phyloP scores from a whole-genome alignment of 2,888 invertebrate species.

The Strigamia crassipes region DNA sequence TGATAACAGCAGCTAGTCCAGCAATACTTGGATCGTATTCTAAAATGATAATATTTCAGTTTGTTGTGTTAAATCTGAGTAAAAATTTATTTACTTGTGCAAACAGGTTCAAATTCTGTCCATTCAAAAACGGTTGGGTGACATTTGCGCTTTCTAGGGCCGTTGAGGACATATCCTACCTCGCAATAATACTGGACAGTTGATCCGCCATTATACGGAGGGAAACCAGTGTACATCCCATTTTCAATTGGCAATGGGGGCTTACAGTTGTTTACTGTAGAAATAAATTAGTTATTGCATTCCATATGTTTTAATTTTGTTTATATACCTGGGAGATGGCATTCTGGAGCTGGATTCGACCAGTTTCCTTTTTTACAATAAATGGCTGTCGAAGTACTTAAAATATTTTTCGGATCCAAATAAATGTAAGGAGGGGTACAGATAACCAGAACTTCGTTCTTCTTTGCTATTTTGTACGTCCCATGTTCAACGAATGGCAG shows the following conservation, averaged over 20 bases:
- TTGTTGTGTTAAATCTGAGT: background rate
- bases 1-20: background rate
- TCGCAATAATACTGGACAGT: background rate
- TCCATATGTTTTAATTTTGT: background rate
- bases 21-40: constrained; percentile 20
- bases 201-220: background rate
- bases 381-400: background rate
- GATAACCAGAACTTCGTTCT: background rate
- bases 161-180: background rate
- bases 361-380: constrained; percentile 6
- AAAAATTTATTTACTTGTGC: background rate
- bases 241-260: background rate
- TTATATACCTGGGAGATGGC: background rate
- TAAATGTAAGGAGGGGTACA: background rate
- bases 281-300: background rate
- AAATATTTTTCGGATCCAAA: background rate
- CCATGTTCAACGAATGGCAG: constrained; percentile 15
- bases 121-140: background rate
- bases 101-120: background rate
- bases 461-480: background rate
- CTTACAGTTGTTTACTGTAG: background rate
- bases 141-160: background rate
- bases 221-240: background rate
- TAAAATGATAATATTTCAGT: background rate
- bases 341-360: background rate